A percentile compares a stretch with the other conserved stretches of the same genome.
Conservation (phyloP, 2,797 vertebrate species). For the Agapornis canus region DNA sequence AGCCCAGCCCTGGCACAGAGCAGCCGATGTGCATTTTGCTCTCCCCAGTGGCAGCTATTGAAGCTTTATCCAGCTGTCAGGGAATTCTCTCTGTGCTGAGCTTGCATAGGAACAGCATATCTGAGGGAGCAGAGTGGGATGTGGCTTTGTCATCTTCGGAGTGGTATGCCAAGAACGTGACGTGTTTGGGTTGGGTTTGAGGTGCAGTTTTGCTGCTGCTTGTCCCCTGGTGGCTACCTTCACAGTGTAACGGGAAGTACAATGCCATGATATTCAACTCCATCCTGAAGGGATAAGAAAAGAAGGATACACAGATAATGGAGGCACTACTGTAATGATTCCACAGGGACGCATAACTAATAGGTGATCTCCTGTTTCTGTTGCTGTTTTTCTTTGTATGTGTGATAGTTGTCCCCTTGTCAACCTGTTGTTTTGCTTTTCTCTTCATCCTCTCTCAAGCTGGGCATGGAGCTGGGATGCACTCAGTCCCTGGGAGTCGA, state of each 20-base stretch:
- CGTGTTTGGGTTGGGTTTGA: not conserved
- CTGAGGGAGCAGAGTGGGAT: not conserved
- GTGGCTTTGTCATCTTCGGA: not conserved
- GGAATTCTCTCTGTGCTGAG: not conserved
- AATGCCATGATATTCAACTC: not conserved
- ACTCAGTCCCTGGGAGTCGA: fast-evolving
- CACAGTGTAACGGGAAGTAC: not conserved
- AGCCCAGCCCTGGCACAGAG: conserved; percentile 9
- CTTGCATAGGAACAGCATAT: not conserved
- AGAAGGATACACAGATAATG: not conserved
- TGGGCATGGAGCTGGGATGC: not conserved
- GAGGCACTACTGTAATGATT: not conserved
- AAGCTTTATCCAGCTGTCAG: conserved; percentile 25
- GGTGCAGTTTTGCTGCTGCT: not conserved
- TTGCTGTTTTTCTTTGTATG: not conserved
- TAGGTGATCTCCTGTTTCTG: not conserved
- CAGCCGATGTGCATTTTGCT: not conserved
- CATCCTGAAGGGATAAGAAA: not conserved
- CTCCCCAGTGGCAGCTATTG: not conserved
- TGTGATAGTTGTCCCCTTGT: not conserved
- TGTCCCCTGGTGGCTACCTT: not conserved
- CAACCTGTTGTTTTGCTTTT: not conserved
- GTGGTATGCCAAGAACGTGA: not conserved
- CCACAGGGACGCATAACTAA: not conserved
- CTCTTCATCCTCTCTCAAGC: not conserved